Base-by-base conservation (phyloP, 2,113 vertebrate genomes). In the Montifringilla adamsi region DNA sequence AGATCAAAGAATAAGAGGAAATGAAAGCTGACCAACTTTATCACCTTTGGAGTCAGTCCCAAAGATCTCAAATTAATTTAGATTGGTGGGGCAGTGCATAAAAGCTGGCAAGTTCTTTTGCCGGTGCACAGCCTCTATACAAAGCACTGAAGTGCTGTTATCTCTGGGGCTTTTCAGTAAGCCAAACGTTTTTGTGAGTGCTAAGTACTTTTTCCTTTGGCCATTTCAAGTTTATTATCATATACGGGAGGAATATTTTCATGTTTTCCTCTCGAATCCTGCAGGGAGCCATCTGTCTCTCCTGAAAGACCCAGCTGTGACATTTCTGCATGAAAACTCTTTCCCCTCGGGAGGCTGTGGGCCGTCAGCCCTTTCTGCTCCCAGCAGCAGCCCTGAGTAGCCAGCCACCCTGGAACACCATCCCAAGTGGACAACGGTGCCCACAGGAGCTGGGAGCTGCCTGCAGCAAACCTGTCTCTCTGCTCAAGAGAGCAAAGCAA, bases 1-100 rank as follows among this genome's bases (percentile, higher is more conserved):
- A 93, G 81, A 96, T 96, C 91, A 96, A 95, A 93, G 95, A 94
- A 91, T 84, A 62, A 87, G 39, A 95, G 95, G 91, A 96, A 97
- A 95, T 92, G 77, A 96, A 95, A 96, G 84, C 81, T 95, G 94
- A 95, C 84, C 20, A 4, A 53, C 77, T 95, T 94, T 95, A 94
- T 96, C 95, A 96, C 93, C 95, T 95, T 85, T 96, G 95, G 95
- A 96, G 77, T 62, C 74, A 64, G 76, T 89, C 94, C 93, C 89
- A 91, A 95, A 95, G 62, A 94, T 94, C 87, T 95, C 95, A 91
- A 87, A 95, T 95, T 89, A 89, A 94, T 96, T 94, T 89, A 95
- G 93, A 95, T 87, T 84, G 74, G 89, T 95, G 94, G 89, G 80
- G 89, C 89, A 95, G 81, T 11, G 49, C 46, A 82, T 56, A 82